Percentiles rank a stretch among this genome's conserved stretches.
Conservation (phyloP, 1,140 invertebrate species). For the Saxidomus purpurata region DNA sequence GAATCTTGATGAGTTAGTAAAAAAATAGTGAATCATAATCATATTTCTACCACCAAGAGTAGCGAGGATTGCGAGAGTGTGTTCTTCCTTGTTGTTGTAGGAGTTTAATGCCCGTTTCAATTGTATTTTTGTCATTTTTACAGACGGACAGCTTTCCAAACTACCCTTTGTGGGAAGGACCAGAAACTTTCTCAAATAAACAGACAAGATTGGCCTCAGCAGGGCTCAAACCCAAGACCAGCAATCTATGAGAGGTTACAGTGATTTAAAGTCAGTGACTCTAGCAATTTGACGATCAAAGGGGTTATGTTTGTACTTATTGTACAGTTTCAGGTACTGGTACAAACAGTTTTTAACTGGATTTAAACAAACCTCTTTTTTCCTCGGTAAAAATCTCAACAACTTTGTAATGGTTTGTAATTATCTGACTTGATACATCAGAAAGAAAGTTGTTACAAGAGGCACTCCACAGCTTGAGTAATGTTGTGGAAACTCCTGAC, state of each 20-base stretch:
- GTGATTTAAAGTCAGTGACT: too few species aligned
- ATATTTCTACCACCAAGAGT: not conserved
- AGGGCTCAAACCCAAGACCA: not conserved
- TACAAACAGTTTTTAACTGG: not conserved
- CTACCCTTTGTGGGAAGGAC: not conserved
- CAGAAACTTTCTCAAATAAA: not conserved
- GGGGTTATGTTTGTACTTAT: too few species aligned
- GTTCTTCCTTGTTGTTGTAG: not conserved
- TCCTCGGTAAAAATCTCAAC: too few species aligned
- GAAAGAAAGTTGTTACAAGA: too few species aligned
- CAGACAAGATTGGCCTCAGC: not conserved
- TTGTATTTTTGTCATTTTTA: too few species aligned
- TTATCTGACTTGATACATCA: too few species aligned
- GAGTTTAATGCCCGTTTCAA: too few species aligned
- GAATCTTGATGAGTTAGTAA: constrained; percentile 27
- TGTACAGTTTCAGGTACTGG: not conserved
- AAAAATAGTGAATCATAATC: constrained; percentile 3
- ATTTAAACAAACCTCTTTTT: not conserved
- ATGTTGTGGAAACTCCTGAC: not conserved
- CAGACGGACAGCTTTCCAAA: too few species aligned
- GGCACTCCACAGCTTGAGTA: not conserved
- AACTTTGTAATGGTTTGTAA: too few species aligned
- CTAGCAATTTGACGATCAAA: too few species aligned
- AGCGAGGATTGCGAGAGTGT: not conserved
- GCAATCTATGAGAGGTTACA: too few species aligned